Conservation (phyloP, 2,888 invertebrate genomes). For the Ophion slaviceki region DNA sequence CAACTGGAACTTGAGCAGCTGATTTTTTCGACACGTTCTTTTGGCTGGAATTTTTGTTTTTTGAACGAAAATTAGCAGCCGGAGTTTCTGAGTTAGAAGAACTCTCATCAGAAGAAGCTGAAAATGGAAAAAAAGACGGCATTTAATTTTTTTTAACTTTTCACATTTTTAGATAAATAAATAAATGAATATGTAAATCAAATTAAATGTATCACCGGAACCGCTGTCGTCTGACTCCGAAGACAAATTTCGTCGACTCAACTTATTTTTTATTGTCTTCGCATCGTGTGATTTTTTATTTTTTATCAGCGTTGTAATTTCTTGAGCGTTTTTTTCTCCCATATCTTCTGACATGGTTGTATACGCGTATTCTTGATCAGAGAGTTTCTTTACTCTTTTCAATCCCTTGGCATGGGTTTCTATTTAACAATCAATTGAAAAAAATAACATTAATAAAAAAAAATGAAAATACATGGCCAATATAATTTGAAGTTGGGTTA, state of each 20-base stretch:
- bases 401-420: conserved; percentile 19
- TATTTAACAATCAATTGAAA: conserved; percentile 9
- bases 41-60: conserved; percentile 1
- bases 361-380: conserved; percentile 20
- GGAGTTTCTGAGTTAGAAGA: conserved; percentile 12
- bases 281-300: neutral
- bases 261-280: conserved; percentile 9
- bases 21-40: neutral
- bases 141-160: conserved; percentile 8
- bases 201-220: conserved; percentile 9
- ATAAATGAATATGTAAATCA: conserved; percentile 8
- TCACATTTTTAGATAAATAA: conserved; percentile 6
- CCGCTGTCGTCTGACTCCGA: conserved; percentile 4
- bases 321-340: conserved; percentile 9
- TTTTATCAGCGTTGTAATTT: conserved; percentile 20
- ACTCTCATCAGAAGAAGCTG: conserved; percentile 21
- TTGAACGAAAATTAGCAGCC: conserved; percentile 2
- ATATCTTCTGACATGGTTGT: conserved; percentile 25
- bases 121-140: conserved; percentile 1
- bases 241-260: conserved; percentile 19
- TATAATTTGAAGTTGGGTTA: neutral
- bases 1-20: neutral
- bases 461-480: neutral
- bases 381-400: conserved; percentile 16
- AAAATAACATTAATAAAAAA: conserved; percentile 10